A percentile compares a stretch with the other conserved stretches of the same genome.
Evolutionary conservation across 2,888 invertebrate genomes (phyloP).

Genomic region (Linnaemya tessellans): DNA sequence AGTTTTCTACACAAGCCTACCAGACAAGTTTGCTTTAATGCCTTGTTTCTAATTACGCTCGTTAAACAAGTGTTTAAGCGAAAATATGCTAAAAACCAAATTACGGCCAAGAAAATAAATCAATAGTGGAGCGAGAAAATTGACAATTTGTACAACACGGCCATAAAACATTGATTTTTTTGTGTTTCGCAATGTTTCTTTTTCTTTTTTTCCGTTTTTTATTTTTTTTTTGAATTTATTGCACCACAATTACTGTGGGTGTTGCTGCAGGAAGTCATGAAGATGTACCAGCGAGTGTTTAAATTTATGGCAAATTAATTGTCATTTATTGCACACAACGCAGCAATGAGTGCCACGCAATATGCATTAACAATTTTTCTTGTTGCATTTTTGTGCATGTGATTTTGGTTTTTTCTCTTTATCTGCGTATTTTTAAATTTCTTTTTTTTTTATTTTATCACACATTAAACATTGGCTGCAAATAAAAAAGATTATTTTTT

Average conservation of each 20-base stretch:
- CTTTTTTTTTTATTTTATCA: slow-evolving; percentile 21
- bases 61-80: slow-evolving; percentile 19
- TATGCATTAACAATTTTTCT: slow-evolving; percentile 19
- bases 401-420: not conserved
- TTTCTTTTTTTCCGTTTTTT: slow-evolving; percentile 11
- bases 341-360: slow-evolving; percentile 31
- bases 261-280: slow-evolving; percentile 30
- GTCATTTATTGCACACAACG: slow-evolving; percentile 65
- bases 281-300: slow-evolving; percentile 33
- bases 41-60: slow-evolving; percentile 5
- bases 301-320: slow-evolving; percentile 71
- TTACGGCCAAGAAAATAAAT: slow-evolving; percentile 49
- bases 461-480: not conserved
- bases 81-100: slow-evolving; percentile 13
- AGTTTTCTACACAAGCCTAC: too few relatives aligned
- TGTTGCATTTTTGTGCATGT: slow-evolving; percentile 5
- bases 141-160: slow-evolving; percentile 59
- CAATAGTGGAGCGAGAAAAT: slow-evolving; percentile 22
- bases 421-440: slow-evolving; percentile 56
- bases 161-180: slow-evolving; percentile 40
- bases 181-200: not conserved
- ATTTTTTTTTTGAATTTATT: slow-evolving; percentile 48
- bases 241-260: slow-evolving; percentile 24
- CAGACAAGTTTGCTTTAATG: slow-evolving; percentile 2
- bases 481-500: slow-evolving; percentile 2